Evolutionary conservation across 2,113 vertebrate species (phyloP).

Genomic region (Oxyura jamaicensis): DNA sequence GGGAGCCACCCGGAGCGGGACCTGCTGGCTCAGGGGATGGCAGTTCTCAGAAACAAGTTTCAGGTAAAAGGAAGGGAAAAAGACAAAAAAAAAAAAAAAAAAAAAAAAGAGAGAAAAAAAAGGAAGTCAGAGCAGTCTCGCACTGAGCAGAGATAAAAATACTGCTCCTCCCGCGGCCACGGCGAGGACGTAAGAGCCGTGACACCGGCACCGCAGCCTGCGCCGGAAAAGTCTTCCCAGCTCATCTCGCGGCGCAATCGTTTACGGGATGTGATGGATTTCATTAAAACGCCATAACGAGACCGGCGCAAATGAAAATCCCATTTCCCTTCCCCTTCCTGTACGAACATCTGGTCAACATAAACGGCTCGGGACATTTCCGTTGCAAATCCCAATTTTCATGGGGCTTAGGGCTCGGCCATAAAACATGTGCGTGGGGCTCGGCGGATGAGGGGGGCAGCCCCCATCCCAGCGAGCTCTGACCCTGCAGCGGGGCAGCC

Average conservation of each 20-base stretch:
- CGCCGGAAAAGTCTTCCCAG: background rate
- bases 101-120: background rate
- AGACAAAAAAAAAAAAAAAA: background rate
- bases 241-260: background rate
- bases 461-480: background rate
- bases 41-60: constrained; percentile 48
- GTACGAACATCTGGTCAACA: constrained; percentile 63
- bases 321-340: constrained; percentile 57
- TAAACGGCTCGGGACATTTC: constrained; percentile 31
- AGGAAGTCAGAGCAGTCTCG: constrained; percentile 47
- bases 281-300: constrained; percentile 36
- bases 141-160: constrained; percentile 51
- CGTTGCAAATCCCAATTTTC: background rate
- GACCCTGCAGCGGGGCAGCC: background rate
- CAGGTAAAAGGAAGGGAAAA: constrained; percentile 43
- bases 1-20: background rate
- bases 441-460: background rate
- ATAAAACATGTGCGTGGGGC: background rate
- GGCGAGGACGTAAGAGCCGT: background rate
- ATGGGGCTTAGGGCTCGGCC: background rate
- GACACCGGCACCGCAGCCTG: background rate
- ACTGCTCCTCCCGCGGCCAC: background rate
- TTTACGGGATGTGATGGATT: constrained; percentile 10
- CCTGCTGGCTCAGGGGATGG: background rate
- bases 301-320: constrained; percentile 42